Evolutionary conservation across 30 jellyfish, hydroid and myxozoan species (phyloP), one percentile per base, ranked within the genome.

Genomic region (Pseudorhiza aurosa): DNA sequence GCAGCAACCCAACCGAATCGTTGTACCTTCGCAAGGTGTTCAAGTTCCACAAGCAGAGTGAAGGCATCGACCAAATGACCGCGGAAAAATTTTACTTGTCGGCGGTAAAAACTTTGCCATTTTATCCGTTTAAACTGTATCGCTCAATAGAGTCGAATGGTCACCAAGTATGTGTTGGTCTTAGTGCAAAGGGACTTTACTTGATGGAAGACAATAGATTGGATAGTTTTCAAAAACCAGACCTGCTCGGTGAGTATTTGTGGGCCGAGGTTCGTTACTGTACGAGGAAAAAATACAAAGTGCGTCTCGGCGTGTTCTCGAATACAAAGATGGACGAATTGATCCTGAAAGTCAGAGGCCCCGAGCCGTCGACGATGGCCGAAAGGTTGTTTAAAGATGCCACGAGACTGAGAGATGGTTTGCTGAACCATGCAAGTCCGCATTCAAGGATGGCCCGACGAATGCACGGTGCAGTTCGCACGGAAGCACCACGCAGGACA

Each of bases 181-280:
- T 77, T 26, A 44, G 81, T 12, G 50, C 50, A 22, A 32, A 46
- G 40, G 57, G 82, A 15, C 63, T 77, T 43, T 77, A 76, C 55
- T 55, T 77, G 29, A 39, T 77, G 31, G 70, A 43, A 19, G 51
- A 30, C 72, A 40, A 37, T 33, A 72, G 39, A 44, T 15, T 18
- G 25, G 89, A 51, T 10, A 44, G 77, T 29, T 62, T 77, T 31
- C 12, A 14, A 26, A 21, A 32, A 26, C 89, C 89, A 11, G 35
- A 21, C 29, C 43, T 77, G 4, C 2, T 8, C 1, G 30, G 53
- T 25, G 89, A 77, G 33, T 77, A 77, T 35, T 27, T 25, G 21
- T 77, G 89, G 89, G 40, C 81, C 8, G 89, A 77, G 4, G 27
- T 77, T 2, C 68, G 82, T 14, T 77, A 45, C 58, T 77, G 89